phyloP scores from a whole-genome alignment of 2,888 invertebrate genomes.

The Scelioninae gen. 2 region DNA sequence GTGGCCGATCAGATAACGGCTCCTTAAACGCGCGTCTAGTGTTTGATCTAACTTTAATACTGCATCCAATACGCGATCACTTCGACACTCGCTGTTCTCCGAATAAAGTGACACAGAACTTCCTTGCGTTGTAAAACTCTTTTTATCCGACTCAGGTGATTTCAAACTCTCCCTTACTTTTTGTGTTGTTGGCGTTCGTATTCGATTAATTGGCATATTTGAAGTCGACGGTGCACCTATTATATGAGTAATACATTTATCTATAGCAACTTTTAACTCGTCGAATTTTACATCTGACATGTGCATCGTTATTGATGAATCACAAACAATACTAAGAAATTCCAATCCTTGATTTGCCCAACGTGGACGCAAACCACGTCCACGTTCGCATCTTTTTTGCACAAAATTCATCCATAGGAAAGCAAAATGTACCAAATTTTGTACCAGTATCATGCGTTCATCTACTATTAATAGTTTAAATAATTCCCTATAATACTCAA shows the following conservation, averaged over 20 bases:
- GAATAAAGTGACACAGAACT: constrained; percentile 62
- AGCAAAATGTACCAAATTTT: constrained; percentile 82
- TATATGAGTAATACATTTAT: constrained; percentile 91
- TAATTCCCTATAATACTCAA: constrained; percentile 88
- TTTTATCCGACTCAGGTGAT: constrained; percentile 61
- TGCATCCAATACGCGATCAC: constrained; percentile 76
- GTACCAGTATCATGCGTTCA: constrained; percentile 76
- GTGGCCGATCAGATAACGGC: constrained; percentile 80
- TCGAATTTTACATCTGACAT: constrained; percentile 88
- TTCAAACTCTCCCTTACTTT: constrained; percentile 65
- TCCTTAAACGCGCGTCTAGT: constrained; percentile 80
- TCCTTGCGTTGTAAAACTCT: constrained; percentile 51
- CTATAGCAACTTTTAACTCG: constrained; percentile 85
- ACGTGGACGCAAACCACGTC: constrained; percentile 86
- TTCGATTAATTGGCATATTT: constrained; percentile 65
- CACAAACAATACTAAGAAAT: constrained; percentile 89
- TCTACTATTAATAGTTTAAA: constrained; percentile 78
- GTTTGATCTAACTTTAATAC: constrained; percentile 79
- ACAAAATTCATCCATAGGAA: constrained; percentile 94
- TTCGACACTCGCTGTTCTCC: constrained; percentile 61
- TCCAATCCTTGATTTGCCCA: constrained; percentile 95
- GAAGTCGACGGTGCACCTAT: constrained; percentile 74
- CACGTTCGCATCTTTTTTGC: constrained; percentile 87
- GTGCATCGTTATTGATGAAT: constrained; percentile 87
- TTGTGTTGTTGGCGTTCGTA: constrained; percentile 63